Conservation (phyloP, 2,113 vertebrate genomes). For the Progne subis region DNA sequence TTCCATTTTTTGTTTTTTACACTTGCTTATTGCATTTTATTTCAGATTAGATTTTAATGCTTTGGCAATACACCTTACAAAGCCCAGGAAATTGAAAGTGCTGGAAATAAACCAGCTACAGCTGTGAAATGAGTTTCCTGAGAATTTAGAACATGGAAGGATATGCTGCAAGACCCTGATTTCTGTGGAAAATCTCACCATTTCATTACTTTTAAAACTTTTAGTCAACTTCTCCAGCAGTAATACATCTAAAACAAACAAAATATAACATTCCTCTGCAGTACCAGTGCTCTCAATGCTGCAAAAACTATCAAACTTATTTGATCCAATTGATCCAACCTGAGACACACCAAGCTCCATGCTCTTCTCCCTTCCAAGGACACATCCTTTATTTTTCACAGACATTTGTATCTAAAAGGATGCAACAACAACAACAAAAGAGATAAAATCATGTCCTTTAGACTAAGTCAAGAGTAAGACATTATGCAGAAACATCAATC, state of each 20-base stretch:
- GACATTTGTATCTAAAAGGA: background rate
- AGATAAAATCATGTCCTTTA: background rate
- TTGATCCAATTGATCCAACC: background rate
- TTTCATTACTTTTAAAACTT: background rate
- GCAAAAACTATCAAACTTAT: background rate
- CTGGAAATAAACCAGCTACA: conserved; percentile 2
- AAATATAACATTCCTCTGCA: background rate
- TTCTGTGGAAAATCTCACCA: background rate
- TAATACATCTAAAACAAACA: background rate
- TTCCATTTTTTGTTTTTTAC: background rate
- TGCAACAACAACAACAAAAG: background rate
- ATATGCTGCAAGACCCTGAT: background rate
- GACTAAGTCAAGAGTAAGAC: background rate
- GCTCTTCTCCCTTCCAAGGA: background rate
- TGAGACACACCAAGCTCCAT: background rate
- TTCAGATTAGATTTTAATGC: background rate
- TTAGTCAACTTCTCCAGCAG: background rate
- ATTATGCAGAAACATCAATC: background rate
- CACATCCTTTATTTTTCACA: background rate
- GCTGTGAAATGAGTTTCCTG: background rate
- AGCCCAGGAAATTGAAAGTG: background rate
- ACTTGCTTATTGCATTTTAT: background rate
- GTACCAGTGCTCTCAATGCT: background rate
- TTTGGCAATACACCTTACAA: background rate
- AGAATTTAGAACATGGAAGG: background rate